Conservation (phyloP, 2,113 vertebrate species). For the Bufo bufo region DNA sequence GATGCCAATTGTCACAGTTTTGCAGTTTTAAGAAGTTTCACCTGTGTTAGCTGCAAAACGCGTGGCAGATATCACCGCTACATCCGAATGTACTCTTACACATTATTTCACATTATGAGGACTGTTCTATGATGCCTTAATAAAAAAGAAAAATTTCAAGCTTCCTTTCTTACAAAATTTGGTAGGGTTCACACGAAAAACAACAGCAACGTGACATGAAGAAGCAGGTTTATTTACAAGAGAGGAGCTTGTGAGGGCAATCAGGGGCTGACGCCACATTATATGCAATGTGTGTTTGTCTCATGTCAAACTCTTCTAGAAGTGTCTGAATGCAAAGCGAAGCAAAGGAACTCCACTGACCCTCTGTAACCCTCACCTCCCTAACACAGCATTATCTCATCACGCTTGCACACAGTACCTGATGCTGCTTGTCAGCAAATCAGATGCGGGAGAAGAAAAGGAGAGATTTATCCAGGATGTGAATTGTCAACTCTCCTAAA, state of each 20-base stretch:
- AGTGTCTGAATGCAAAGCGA: constrained; percentile 44
- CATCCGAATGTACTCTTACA: no score
- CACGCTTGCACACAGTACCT: constrained; percentile 54
- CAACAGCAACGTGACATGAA: not conserved
- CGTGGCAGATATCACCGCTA: no score
- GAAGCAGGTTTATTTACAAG: not conserved
- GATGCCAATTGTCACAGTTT: no score
- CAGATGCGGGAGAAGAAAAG: constrained; percentile 57
- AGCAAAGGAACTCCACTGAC: constrained; percentile 49
- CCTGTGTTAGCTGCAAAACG: no score
- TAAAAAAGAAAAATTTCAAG: no score
- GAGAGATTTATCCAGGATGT: constrained; percentile 59
- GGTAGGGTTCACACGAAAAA: no score
- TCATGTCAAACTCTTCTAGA: constrained; percentile 35
- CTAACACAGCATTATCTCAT: constrained; percentile 53
- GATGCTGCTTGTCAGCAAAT: constrained; percentile 55
- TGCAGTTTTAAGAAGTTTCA: no score
- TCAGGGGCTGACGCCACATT: not conserved
- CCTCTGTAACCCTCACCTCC: constrained; percentile 52
- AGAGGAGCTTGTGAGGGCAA: not conserved
- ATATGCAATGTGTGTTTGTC: constrained; percentile 36
- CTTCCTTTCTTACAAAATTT: no score
- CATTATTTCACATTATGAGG: no score
- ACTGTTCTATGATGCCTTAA: no score
- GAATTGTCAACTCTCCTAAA: constrained; percentile 59